Evolutionary conservation across 1,140 invertebrate species (phyloP).

Genomic region (Neoseiulus cucumeris): DNA sequence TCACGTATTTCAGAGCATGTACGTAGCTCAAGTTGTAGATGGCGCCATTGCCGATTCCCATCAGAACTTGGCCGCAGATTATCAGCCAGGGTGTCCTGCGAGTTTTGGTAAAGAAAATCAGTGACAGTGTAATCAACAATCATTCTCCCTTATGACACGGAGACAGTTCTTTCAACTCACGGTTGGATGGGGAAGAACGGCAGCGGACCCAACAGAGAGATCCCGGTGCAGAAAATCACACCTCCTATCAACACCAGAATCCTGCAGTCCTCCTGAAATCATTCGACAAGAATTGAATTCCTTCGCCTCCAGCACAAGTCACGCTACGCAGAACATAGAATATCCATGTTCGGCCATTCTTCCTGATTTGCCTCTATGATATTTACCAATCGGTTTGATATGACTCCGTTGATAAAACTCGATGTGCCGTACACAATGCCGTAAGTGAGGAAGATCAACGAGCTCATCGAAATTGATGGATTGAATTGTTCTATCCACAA

Average conservation of each 20-base stretch:
- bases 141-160: too few relatives aligned
- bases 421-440: not conserved
- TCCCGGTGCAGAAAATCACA: not conserved
- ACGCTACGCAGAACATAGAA: too few relatives aligned
- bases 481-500: not conserved
- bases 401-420: not conserved
- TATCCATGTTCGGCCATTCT: too few relatives aligned
- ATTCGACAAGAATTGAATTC: not conserved
- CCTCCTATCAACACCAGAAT: not conserved
- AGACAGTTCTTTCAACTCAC: not conserved
- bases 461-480: not conserved
- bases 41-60: conserved; percentile 4
- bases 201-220: not conserved
- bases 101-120: too few relatives aligned
- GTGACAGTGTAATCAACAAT: too few relatives aligned
- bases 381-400: not conserved
- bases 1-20: conserved; percentile 1
- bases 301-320: too few relatives aligned
- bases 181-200: not conserved
- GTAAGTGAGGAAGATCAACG: not conserved
- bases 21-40: conserved; percentile 6
- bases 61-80: not conserved
- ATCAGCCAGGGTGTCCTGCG: not conserved
- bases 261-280: not conserved
- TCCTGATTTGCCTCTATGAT: not conserved